phyloP scores from a whole-genome alignment of 2,113 vertebrate species.

The Corvus moneduloides region DNA sequence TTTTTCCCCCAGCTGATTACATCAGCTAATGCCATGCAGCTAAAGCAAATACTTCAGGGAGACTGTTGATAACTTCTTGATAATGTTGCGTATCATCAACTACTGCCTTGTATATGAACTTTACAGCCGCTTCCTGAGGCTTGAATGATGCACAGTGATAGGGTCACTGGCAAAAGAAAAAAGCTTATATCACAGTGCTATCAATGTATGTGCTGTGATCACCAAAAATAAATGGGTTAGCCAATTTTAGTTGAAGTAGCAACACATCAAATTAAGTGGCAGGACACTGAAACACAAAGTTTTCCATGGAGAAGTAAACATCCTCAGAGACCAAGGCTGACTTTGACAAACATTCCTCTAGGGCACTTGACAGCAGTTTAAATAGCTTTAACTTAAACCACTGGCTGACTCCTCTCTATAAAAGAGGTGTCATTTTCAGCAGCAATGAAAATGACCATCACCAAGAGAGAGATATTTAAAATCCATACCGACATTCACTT shows the following conservation, averaged over 20 bases:
- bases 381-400: constrained; percentile 5
- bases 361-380: not conserved
- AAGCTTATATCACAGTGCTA: not conserved
- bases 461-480: not conserved
- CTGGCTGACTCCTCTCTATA: not conserved
- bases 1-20: not conserved
- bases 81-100: not conserved
- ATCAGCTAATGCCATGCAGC: not conserved
- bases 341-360: not conserved
- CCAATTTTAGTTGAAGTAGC: not conserved
- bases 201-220: not conserved
- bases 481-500: not conserved
- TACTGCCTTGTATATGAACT: not conserved
- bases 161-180: not conserved
- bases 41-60: not conserved
- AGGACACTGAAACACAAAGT: not conserved
- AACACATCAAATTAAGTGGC: not conserved
- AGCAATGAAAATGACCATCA: constrained; percentile 19
- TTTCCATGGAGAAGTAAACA: constrained; percentile 13
- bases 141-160: not conserved
- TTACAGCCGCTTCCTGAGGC: not conserved
- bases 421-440: constrained; percentile 15
- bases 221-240: not conserved
- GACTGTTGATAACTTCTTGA: not conserved
- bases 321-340: not conserved